Conservation (phyloP, 2,888 invertebrate species). For the Oegoconia quadripuncta region DNA sequence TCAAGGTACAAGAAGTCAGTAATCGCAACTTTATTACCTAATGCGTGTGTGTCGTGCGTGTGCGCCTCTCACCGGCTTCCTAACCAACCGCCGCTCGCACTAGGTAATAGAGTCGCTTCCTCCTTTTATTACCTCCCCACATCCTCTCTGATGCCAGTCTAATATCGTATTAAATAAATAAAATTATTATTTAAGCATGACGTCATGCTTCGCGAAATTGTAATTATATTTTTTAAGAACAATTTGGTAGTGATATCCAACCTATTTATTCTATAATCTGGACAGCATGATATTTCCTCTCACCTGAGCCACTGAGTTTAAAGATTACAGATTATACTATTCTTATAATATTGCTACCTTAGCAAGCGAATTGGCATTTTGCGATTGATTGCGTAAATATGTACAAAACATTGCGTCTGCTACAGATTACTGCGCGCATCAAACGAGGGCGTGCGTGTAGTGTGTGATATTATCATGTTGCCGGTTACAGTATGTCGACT, state of each 20-base stretch:
- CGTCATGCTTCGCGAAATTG: slow-evolving; percentile 10
- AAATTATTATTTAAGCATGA: slow-evolving; percentile 5
- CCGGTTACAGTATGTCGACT: slow-evolving; percentile 92
- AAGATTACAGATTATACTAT: too few relatives aligned
- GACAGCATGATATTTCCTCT: too few relatives aligned
- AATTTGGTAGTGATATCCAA: neutral
- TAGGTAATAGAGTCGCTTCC: slow-evolving; percentile 61
- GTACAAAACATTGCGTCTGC: neutral
- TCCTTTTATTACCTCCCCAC: slow-evolving; percentile 14
- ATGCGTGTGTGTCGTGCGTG: slow-evolving; percentile 62
- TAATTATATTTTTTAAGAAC: neutral
- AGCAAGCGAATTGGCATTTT: slow-evolving; percentile 10
- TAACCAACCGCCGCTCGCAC: slow-evolving; percentile 46
- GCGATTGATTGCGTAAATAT: slow-evolving; percentile 6
- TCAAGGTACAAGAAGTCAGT: slow-evolving; percentile 92
- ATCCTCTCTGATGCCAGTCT: neutral
- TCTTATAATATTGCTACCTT: neutral
- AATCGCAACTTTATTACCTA: slow-evolving; percentile 67
- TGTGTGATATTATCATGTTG: slow-evolving; percentile 28
- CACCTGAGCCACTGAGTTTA: too few relatives aligned
- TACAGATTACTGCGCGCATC: slow-evolving; percentile 11
- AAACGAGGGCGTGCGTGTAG: slow-evolving; percentile 20
- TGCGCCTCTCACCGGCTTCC: slow-evolving; percentile 44
- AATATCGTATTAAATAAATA: neutral
- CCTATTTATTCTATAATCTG: neutral